These are phyloP conservation scores for Leptonema lineaticorne DNA, from an alignment of 1,140 invertebrate species.

Conservation along the genomic window DNA sequence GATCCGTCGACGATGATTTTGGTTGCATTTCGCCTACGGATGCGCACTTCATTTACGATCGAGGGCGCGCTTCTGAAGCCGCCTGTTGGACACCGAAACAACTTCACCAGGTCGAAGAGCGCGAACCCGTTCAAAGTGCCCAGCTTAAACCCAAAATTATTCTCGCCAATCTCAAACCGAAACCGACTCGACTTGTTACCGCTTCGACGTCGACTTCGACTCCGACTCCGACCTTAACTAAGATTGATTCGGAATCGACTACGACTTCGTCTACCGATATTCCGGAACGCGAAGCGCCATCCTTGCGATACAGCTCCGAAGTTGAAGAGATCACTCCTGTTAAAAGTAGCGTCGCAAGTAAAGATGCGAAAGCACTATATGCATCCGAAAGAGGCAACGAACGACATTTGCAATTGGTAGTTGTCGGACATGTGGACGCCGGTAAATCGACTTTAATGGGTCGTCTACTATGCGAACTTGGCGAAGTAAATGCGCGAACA, in stretches of 20 bases:
- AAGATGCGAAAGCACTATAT: conserved; percentile 63
- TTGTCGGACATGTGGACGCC: conserved; percentile 98
- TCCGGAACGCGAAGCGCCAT: conserved; percentile 64
- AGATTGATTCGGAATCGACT: conserved; percentile 47
- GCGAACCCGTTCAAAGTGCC: conserved; percentile 72
- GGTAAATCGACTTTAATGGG: conserved; percentile 99
- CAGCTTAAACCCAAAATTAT: conserved; percentile 58
- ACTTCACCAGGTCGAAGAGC: conserved; percentile 60
- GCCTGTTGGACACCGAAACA: conserved; percentile 65
- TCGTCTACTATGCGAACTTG: conserved; percentile 86
- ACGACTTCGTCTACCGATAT: conserved; percentile 54
- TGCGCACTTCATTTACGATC: conserved; percentile 85
- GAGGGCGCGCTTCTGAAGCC: conserved; percentile 70
- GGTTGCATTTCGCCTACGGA: conserved; percentile 87
- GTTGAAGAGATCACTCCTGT: conserved; percentile 45
- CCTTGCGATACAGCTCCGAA: conserved; percentile 54
- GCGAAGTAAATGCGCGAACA: conserved; percentile 84
- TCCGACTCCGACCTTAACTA: conserved; percentile 48
- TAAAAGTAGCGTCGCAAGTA: conserved; percentile 58
- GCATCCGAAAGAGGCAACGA: conserved; percentile 69
- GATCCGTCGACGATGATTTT: conserved; percentile 83
- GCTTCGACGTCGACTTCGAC: conserved; percentile 32
- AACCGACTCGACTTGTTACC: not conserved
- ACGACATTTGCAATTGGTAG: conserved; percentile 92
- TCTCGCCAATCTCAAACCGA: not conserved